Conservation (phyloP, 2,888 invertebrate species). For the Schrankia costaestrigalis region DNA sequence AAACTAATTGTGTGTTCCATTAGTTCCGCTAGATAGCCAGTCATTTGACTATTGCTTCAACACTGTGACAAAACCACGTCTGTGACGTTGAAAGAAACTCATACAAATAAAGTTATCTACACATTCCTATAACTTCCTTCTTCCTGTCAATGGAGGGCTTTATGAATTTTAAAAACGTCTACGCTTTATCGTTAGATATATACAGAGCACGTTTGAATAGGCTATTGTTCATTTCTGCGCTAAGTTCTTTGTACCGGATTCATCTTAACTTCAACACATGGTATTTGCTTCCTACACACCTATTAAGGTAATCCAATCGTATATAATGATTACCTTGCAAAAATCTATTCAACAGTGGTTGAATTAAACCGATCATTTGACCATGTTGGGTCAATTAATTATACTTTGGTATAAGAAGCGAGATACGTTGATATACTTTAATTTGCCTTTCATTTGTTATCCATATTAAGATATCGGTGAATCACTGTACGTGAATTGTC, state of each 20-base stretch:
- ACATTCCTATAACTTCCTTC: slow-evolving; percentile 38
- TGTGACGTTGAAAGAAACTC: slow-evolving; percentile 13
- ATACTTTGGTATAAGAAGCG: slow-evolving; percentile 46
- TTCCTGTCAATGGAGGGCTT: slow-evolving; percentile 36
- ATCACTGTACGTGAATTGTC: slow-evolving; percentile 47
- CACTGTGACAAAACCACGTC: slow-evolving; percentile 37
- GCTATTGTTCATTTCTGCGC: slow-evolving; percentile 19
- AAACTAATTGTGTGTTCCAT: slow-evolving; percentile 63
- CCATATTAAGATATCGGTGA: slow-evolving; percentile 56
- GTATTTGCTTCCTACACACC: slow-evolving; percentile 53
- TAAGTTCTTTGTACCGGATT: slow-evolving; percentile 3
- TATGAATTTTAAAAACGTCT: slow-evolving; percentile 27
- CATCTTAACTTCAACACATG: slow-evolving; percentile 16
- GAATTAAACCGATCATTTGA: slow-evolving; percentile 44
- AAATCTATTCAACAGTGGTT: slow-evolving; percentile 48
- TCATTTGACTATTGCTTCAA: slow-evolving; percentile 47
- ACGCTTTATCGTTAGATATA: slow-evolving; percentile 18
- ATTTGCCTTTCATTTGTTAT: too few relatives aligned
- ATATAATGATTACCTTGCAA: slow-evolving; percentile 43
- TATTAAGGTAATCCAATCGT: slow-evolving; percentile 47
- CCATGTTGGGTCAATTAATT: slow-evolving; percentile 61
- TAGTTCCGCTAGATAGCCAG: slow-evolving; percentile 64
- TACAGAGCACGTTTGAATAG: slow-evolving; percentile 37
- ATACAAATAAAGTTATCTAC: slow-evolving; percentile 23
- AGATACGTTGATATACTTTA: too few relatives aligned